Evolutionary conservation across 2,113 vertebrate genomes (phyloP), one percentile per base, ranked within the genome.

Genomic region (Prinia subflava): DNA sequence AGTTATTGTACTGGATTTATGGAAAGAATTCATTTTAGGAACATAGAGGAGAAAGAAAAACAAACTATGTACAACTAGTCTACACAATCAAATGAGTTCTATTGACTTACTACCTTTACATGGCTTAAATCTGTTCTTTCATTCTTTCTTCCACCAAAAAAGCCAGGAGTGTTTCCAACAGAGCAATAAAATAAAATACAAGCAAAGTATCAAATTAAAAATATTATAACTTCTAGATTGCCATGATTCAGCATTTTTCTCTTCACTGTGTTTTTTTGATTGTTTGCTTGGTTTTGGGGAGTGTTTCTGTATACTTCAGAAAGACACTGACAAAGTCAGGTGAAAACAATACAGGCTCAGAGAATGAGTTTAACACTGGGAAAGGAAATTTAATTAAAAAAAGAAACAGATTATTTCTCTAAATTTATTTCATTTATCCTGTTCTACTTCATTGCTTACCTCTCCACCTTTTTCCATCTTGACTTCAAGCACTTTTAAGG

Each of bases 1-100:
- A 98, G 97, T 96, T 98, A 97, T 90, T 90, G 87, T 78, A 76
- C 64, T 91, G 80, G 92, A 97, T 97, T 97, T 97, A 97, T 44
- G 84, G 80, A 89, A 97, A 39, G 52, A 94, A 96, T 89, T 96
- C 52, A 94, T 97, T 96, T 97, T 90, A 97, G 93, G 82, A 96
- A 96, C 82, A 95, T 30, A 95, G 83, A 86, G 46, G 33, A 90
- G 56, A 79, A 77, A 56, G 42, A 50, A 93, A 89, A 91, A 19
- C 27, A 59, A 87, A 57, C 64, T 83, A 57, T 24, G 55, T 9
- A 42, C n/a, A 87, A 90, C 87, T 93, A 90, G 47, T 56, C 75
- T 74, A 39, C 46, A 67, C 56, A 91, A 95, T 68, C 65, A 87
- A 92, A 90, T 46, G 39, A 83, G 60, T 89, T 85, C 79, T 57